A percentile compares a stretch with the other conserved stretches of the same genome.
Conservation (phyloP, 2,797 vertebrate species). For the Cynodonichthys magdalenae region DNA sequence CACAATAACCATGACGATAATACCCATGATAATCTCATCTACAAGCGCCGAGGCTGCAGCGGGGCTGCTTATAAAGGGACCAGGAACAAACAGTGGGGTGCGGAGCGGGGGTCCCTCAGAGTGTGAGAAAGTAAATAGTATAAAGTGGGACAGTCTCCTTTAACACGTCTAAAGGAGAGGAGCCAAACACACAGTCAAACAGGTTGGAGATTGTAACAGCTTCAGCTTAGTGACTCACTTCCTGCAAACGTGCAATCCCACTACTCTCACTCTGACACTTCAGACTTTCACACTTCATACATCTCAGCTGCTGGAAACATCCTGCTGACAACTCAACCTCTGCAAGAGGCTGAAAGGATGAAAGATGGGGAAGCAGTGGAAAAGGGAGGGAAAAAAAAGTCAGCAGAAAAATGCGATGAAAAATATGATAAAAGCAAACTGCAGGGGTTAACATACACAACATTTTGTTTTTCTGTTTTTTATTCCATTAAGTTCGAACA, state of each 20-base stretch:
- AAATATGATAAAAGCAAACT: constrained; percentile 62
- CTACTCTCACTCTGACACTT: constrained; percentile 34
- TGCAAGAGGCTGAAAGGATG: constrained; percentile 35
- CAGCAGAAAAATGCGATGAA: constrained; percentile 68
- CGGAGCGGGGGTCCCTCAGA: constrained; percentile 39
- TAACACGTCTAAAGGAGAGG: constrained; percentile 19
- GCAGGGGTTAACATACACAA: constrained; percentile 56
- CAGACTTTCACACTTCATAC: constrained; percentile 44
- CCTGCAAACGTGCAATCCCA: constrained; percentile 60
- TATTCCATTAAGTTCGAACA: neutral
- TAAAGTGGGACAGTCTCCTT: constrained; percentile 50
- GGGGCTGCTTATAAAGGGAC: constrained; percentile 58
- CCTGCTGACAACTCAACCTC: constrained; percentile 28
- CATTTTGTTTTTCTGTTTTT: constrained; percentile 15
- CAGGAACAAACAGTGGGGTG: constrained; percentile 58
- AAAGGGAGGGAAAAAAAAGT: constrained; percentile 45
- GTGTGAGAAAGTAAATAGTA: constrained; percentile 77
- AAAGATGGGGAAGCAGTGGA: constrained; percentile 27
- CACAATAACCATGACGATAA: constrained; percentile 71
- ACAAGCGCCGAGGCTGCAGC: constrained; percentile 48
- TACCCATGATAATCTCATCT: constrained; percentile 76
- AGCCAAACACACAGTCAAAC: constrained; percentile 24
- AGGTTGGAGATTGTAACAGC: constrained; percentile 35
- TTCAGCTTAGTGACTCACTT: constrained; percentile 41
- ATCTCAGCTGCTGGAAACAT: constrained; percentile 46